phyloP scores from a whole-genome alignment of 1,140 invertebrate genomes.

The Drosophila pallidifrons region DNA sequence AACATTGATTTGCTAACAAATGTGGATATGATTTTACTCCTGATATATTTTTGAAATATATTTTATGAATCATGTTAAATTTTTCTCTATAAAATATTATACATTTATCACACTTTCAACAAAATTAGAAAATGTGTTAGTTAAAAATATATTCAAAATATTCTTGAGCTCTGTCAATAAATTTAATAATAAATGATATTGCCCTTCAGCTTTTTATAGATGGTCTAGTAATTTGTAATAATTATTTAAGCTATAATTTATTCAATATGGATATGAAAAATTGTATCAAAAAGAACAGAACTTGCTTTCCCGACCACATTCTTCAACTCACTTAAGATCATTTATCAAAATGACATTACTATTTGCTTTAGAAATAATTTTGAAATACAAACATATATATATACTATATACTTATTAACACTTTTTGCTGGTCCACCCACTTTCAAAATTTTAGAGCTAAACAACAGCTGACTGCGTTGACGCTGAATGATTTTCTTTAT shows the following conservation, averaged over 20 bases:
- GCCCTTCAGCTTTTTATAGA: neutral
- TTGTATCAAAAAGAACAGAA: neutral
- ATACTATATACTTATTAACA: constrained; percentile 47
- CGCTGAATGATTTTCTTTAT: constrained; percentile 53
- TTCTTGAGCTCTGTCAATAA: neutral
- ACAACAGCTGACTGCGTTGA: constrained; percentile 67
- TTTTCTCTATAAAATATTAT: neutral
- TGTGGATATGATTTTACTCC: neutral
- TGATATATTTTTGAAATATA: no score
- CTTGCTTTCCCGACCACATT: neutral
- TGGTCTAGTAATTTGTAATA: constrained; percentile 1
- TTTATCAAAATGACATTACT: constrained; percentile 9
- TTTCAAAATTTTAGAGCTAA: constrained; percentile 21
- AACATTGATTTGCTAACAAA: neutral
- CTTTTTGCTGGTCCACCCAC: constrained; percentile 50
- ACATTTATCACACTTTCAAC: neutral
- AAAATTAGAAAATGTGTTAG: neutral
- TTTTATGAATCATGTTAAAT: neutral
- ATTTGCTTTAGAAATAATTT: neutral
- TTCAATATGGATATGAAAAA: neutral
- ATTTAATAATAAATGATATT: neutral
- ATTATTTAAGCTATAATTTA: constrained; percentile 2
- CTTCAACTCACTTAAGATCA: constrained; percentile 9
- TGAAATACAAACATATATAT: constrained; percentile 2
- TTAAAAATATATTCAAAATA: neutral